phyloP scores from a whole-genome alignment of 2,888 invertebrate species.

The Augiades crinisus region DNA sequence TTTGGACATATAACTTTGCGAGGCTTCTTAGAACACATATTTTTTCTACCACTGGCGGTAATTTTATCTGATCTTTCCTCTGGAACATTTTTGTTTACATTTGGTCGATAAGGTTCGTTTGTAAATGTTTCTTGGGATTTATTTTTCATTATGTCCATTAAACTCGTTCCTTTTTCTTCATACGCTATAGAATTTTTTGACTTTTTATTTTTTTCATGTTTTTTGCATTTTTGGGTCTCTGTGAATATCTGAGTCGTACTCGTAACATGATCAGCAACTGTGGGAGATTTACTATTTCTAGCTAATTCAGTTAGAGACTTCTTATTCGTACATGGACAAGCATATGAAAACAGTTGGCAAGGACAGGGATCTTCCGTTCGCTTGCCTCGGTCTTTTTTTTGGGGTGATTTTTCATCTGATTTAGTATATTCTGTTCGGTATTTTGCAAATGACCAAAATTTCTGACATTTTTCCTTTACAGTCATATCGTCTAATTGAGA shows the following conservation, averaged over 20 bases:
- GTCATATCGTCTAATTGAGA: constrained; percentile 29
- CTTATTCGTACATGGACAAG: constrained; percentile 54
- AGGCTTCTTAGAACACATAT: constrained; percentile 40
- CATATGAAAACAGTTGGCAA: constrained; percentile 64
- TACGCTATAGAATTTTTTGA: constrained; percentile 34
- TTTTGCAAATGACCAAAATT: constrained; percentile 61
- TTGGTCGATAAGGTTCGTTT: background rate
- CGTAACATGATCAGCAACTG: constrained; percentile 33
- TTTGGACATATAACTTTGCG: constrained; percentile 57
- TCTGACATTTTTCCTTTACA: constrained; percentile 45
- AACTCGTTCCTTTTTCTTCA: constrained; percentile 48
- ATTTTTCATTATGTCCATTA: constrained; percentile 31
- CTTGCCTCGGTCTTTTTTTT: constrained; percentile 49
- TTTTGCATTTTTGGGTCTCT: constrained; percentile 33
- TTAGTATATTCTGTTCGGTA: constrained; percentile 56
- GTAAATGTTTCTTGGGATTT: background rate
- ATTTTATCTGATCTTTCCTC: constrained; percentile 18
- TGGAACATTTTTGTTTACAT: background rate
- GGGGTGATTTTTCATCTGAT: constrained; percentile 47
- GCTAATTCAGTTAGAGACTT: constrained; percentile 35
- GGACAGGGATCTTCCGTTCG: constrained; percentile 59
- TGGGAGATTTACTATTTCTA: constrained; percentile 33
- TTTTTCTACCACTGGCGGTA: constrained; percentile 35
- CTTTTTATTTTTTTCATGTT: constrained; percentile 35
- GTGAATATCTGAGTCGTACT: constrained; percentile 34